phyloP scores from a whole-genome alignment of 2,113 vertebrate species.

The Brachyistius frenatus region DNA sequence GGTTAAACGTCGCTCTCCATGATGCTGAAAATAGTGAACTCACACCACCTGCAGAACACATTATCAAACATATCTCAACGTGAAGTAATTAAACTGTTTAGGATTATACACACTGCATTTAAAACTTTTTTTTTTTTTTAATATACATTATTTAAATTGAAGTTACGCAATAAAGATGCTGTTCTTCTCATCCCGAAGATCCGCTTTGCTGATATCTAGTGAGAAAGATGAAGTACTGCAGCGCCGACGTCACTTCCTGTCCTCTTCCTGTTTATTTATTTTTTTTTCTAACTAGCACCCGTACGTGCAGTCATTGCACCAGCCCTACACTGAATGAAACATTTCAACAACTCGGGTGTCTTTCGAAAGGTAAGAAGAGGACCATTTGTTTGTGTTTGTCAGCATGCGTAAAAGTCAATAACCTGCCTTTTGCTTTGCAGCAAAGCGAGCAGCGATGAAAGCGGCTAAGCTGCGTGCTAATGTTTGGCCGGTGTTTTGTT shows the following conservation, averaged over 20 bases:
- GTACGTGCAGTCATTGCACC: background rate
- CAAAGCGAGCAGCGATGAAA: background rate
- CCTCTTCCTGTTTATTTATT: conserved; percentile 67
- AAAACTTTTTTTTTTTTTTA: no score
- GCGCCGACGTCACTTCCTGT: conserved; percentile 57
- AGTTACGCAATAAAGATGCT: background rate
- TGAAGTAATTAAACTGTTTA: no score
- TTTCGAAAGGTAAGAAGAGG: conserved; percentile 45
- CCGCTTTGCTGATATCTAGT: conserved; percentile 22
- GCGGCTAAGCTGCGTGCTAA: background rate
- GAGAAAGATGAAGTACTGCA: background rate
- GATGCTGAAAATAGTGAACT: conserved; percentile 26
- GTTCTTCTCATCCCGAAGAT: background rate
- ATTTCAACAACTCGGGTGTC: background rate
- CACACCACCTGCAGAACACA: background rate
- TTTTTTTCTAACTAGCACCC: background rate
- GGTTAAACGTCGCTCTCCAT: conserved; percentile 21
- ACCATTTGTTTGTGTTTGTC: background rate
- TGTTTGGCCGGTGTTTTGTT: background rate
- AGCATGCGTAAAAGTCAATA: background rate
- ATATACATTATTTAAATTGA: background rate
- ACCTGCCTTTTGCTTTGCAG: background rate
- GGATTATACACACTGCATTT: no score
- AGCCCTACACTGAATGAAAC: conserved; percentile 35
- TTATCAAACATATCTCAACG: background rate